Conservation (phyloP, 1,140 invertebrate genomes). For the Ylistrum balloti region DNA sequence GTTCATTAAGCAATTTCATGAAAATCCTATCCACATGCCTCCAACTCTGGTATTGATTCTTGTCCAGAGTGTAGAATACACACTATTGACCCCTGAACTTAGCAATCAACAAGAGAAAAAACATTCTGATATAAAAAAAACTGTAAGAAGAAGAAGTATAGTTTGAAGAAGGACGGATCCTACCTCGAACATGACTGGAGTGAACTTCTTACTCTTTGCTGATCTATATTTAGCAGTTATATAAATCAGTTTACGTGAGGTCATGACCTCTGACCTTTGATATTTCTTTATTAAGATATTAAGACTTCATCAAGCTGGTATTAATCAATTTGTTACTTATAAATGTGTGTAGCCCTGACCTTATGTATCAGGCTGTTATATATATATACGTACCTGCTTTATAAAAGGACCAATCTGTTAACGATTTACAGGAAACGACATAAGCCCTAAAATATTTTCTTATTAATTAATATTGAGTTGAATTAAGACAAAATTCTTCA, state of each 20-base stretch:
- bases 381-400: not conserved
- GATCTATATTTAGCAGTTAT: not conserved
- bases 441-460: not conserved
- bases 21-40: conserved; percentile 14
- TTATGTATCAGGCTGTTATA: not conserved
- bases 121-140: not conserved
- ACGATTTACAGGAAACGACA: not conserved
- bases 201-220: no score
- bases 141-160: not conserved
- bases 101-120: not conserved
- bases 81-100: not conserved
- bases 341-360: not conserved
- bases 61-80: not conserved
- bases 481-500: no score
- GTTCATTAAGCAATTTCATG: conserved; percentile 26
- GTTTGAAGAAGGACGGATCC: not conserved
- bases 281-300: not conserved
- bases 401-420: not conserved
- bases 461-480: not conserved
- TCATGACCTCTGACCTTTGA: not conserved
- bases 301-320: not conserved
- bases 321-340: not conserved
- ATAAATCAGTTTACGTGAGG: not conserved
- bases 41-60: not conserved
- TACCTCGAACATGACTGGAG: no score